Percentiles rank a stretch among this genome's conserved stretches.
Conservation (phyloP, 2,113 vertebrate genomes). For the Campylorhamphus procurvoides region DNA sequence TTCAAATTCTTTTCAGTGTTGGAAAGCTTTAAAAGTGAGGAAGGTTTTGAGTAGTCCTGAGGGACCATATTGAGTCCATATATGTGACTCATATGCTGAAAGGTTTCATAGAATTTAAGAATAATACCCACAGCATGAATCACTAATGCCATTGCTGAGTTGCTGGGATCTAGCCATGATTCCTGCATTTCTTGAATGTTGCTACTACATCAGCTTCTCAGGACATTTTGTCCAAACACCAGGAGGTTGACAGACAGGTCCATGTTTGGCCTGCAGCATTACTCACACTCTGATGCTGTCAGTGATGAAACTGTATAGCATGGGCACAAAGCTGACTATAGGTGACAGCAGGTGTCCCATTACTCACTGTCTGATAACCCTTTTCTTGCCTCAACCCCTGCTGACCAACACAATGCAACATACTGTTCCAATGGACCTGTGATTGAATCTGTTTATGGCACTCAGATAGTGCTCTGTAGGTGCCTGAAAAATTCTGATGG, state of each 20-base stretch:
- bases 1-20: neutral
- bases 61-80: neutral
- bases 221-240: conserved; percentile 47
- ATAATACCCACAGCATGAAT: conserved; percentile 24
- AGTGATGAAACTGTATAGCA: conserved; percentile 66
- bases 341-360: conserved; percentile 60
- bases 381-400: conserved; percentile 29
- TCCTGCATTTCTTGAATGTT: conserved; percentile 38
- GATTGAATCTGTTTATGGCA: neutral
- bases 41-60: neutral
- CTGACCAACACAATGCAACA: neutral
- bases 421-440: neutral
- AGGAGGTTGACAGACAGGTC: conserved; percentile 41
- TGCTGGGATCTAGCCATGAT: conserved; percentile 8
- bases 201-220: conserved; percentile 6
- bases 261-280: conserved; percentile 41
- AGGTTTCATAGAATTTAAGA: conserved; percentile 29
- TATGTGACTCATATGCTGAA: neutral
- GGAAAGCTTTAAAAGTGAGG: neutral
- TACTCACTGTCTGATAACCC: conserved; percentile 64
- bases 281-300: conserved; percentile 41
- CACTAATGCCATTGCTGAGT: neutral
- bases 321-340: conserved; percentile 29
- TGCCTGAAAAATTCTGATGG: neutral
- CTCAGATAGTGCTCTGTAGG: conserved; percentile 10